These are phyloP conservation scores for Stegophylla sp. DNA, from an alignment of 2,888 invertebrate species.

Conservation along the genomic window DNA sequence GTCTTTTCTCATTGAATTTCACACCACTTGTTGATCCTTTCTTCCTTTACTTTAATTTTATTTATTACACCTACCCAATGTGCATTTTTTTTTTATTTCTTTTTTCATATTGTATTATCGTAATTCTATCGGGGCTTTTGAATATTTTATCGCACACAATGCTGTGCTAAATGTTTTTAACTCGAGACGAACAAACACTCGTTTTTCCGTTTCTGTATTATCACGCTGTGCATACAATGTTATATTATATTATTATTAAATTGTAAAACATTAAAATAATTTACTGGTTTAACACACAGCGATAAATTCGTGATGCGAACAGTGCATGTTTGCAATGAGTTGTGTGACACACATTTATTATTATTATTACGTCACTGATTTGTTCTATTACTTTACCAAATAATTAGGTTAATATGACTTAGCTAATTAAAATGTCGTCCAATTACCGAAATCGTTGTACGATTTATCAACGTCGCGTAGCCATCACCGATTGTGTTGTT, in stretches of 20 bases:
- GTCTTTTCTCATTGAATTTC: not conserved
- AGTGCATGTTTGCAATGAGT: no score
- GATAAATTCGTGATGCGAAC: conserved; percentile 14
- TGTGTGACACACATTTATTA: no score
- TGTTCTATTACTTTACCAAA: no score
- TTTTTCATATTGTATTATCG: not conserved
- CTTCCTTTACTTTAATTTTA: conserved; percentile 22
- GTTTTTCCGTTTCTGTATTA: not conserved
- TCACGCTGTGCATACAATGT: not conserved
- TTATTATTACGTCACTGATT: no score
- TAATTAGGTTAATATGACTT: no score
- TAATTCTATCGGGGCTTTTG: conserved; percentile 4
- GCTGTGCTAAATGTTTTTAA: conserved; percentile 26
- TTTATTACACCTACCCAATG: conserved; percentile 5
- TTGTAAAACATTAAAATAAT: conserved; percentile 14
- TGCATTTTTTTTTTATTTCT: not conserved
- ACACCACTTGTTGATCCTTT: conserved; percentile 35
- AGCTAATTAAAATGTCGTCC: no score
- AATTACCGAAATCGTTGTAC: no score
- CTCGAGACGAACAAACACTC: conserved; percentile 15
- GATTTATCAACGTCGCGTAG: no score
- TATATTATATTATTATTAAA: conserved; percentile 13
- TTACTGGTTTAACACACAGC: not conserved
- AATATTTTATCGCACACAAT: conserved; percentile 40
- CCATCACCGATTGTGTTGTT: no score